phyloP scores from a whole-genome alignment of 2,797 vertebrate genomes.

The Eulemur rubriventer region DNA sequence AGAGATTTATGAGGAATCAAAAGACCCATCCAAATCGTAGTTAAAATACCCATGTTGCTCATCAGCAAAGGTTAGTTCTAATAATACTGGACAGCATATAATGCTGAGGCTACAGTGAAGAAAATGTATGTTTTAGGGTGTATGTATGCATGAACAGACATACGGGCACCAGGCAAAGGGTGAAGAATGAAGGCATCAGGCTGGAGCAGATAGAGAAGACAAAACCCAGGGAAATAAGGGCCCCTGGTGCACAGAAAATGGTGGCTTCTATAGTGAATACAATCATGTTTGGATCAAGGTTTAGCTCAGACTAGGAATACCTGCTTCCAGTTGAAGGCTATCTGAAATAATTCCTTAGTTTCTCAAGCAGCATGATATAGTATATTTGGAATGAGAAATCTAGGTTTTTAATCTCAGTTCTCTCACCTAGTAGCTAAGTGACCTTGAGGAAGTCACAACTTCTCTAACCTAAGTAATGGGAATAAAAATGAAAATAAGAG shows the following conservation, averaged over 20 bases:
- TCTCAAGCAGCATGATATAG: not conserved
- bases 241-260: not conserved
- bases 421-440: not conserved
- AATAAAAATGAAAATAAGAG: not conserved
- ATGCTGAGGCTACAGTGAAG: not conserved
- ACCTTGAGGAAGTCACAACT: not conserved
- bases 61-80: not conserved
- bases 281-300: not conserved
- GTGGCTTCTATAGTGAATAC: not conserved
- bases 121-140: not conserved
- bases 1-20: not conserved
- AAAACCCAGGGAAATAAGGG: not conserved
- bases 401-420: not conserved
- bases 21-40: not conserved
- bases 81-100: not conserved
- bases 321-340: not conserved
- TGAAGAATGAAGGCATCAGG: not conserved
- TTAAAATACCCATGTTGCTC: conserved; percentile 5
- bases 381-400: not conserved
- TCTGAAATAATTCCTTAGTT: conserved; percentile 22
- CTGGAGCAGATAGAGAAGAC: not conserved
- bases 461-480: not conserved
- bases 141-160: not conserved
- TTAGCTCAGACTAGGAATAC: not conserved
- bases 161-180: not conserved